phyloP scores from a whole-genome alignment of 2,797 vertebrate genomes.

The Malurus splendens region DNA sequence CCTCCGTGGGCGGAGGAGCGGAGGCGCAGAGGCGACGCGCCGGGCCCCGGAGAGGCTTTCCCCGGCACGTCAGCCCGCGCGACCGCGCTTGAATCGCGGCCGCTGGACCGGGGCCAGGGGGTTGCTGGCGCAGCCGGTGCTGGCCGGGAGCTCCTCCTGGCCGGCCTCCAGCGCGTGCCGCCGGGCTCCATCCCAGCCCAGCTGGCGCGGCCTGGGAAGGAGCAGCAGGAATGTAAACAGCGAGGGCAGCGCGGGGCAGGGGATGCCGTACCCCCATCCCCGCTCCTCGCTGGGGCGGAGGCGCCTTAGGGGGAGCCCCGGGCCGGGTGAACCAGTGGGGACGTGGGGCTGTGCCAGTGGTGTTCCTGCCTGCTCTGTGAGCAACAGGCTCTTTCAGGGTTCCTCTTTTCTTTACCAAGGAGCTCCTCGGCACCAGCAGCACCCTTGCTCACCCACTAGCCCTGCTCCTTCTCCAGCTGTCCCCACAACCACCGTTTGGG shows the following conservation, averaged over 20 bases:
- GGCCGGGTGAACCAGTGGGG: background rate
- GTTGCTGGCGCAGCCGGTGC: background rate
- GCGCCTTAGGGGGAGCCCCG: background rate
- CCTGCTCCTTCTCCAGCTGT: background rate
- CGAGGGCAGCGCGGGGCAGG: background rate
- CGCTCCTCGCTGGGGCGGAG: fast-evolving
- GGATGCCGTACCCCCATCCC: background rate
- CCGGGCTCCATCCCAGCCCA: background rate
- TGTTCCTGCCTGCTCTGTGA: fast-evolving
- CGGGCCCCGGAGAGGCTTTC: constrained; percentile 21
- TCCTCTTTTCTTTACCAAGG: background rate
- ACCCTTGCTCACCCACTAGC: background rate
- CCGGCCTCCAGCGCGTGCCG: constrained; percentile 31
- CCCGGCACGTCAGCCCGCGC: background rate
- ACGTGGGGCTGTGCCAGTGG: fast-evolving
- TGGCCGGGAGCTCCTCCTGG: constrained; percentile 46
- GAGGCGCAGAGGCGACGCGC: background rate
- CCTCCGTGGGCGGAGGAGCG: background rate
- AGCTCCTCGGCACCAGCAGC: fast-evolving
- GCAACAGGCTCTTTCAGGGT: background rate
- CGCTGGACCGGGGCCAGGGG: constrained; percentile 37
- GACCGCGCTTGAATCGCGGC: constrained; percentile 22
- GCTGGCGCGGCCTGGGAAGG: constrained; percentile 8
- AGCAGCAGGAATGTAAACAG: constrained; percentile 60
- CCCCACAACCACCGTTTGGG: fast-evolving